Base-by-base conservation (phyloP, 2,113 vertebrate species). In the Verasper variegatus region DNA sequence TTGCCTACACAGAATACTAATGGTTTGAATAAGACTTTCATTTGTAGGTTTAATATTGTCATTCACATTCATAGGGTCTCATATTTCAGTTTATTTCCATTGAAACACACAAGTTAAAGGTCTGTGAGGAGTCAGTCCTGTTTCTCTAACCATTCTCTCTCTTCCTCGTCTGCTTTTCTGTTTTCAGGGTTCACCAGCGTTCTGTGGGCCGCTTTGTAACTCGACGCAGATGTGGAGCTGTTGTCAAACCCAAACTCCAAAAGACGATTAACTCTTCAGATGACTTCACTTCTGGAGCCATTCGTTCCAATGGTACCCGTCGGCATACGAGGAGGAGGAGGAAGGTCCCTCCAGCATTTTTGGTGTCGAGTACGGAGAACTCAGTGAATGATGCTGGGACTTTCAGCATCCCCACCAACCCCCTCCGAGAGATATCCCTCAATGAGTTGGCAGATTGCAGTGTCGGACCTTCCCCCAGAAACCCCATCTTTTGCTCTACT, bases 401-500 rank as follows among this genome's bases (percentile, higher is more conserved):
- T 3, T 17, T 14, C 20, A 49, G 69, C 68, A 82, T 78, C 18
- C n/a, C 51, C 6, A 6, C 27, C 18, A 58, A 47, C 12, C 67
- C 66, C 5, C 66, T 86, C 26, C 49, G 4, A 70, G 89, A 92
- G 42, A 70, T 82, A 2, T 91, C 86, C 23, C 81, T 91, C 20
- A 89, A 85, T 13, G 85, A 83, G 58, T 86, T 18, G 0, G 54
- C 65, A 2, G 81, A 91, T n/a, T 71, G 37, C 17, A 85, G 55
- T 64, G 70, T 88, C 0, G 71, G 60, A 40, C 58, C 63, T 15
- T 68, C 31, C 66, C 12, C 73, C 40, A 86, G 74, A 61, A 91
- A 88, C 68, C 91, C 90, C 0, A 87, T 91, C 10, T 93, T 90
- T 74, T 92, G 91, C 80, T 93, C 92, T 11, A 93, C 92, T 1